These are phyloP conservation scores for Pteropus rufus DNA, from an alignment of 2,797 vertebrate species.

Conservation along the genomic window DNA sequence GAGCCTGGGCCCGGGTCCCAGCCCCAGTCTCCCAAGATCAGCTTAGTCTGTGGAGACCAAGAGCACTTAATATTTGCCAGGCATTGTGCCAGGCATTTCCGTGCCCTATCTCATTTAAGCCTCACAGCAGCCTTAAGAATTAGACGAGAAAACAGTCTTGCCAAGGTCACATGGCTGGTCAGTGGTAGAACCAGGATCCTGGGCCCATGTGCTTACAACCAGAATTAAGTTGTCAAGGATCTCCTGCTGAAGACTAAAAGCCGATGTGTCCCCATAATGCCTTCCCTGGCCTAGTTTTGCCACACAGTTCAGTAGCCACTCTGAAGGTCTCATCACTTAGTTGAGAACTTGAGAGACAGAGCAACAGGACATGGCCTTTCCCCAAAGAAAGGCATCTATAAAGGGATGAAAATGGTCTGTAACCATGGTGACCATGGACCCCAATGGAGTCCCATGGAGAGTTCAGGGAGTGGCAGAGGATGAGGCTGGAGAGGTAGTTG, in stretches of 20 bases:
- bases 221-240: conserved; percentile 18
- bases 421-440: neutral
- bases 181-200: neutral
- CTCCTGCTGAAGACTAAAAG: neutral
- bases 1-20: neutral
- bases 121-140: neutral
- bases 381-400: neutral
- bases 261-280: neutral
- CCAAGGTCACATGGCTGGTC: neutral
- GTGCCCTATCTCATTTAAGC: neutral
- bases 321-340: neutral
- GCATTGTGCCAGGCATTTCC: neutral
- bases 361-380: neutral
- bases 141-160: neutral
- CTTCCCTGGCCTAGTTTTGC: conserved; percentile 20
- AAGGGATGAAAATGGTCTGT: neutral
- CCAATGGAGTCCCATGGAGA: neutral
- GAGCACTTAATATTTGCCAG: neutral
- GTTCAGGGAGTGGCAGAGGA: neutral
- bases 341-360: conserved; percentile 4
- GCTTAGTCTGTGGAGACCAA: neutral
- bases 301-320: neutral
- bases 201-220: neutral
- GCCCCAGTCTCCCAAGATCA: neutral
- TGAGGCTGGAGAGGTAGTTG: neutral